Percentiles rank a stretch among this genome's conserved stretches.
phyloP scores from a whole-genome alignment of 1,140 invertebrate species.

The Penaeus chinensis region DNA sequence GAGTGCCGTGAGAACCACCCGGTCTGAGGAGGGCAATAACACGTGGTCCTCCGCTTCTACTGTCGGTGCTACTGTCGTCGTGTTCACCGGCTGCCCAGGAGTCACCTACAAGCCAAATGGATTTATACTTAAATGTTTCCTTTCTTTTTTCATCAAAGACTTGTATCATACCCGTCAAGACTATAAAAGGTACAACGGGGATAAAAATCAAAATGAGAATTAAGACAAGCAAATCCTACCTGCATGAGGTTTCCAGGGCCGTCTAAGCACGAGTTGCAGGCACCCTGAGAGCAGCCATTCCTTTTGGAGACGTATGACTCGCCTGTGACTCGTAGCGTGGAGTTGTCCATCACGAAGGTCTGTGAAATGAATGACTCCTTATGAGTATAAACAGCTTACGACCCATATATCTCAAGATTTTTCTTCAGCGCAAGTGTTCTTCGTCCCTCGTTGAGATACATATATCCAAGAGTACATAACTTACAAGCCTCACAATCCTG shows the following conservation, averaged over 20 bases:
- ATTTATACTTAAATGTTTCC: background rate
- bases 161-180: no score
- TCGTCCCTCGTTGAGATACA: no score
- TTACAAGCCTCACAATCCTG: no score
- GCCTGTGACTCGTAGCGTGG: conserved; percentile 4
- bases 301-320: background rate
- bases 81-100: conserved; percentile 20
- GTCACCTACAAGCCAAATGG: background rate
- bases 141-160: background rate
- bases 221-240: background rate
- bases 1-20: conserved; percentile 65
- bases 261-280: conserved; percentile 27
- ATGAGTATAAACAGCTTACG: no score
- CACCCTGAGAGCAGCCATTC: conserved; percentile 2
- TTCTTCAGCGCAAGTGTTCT: no score
- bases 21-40: conserved; percentile 60
- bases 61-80: background rate
- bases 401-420: no score
- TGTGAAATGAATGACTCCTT: background rate
- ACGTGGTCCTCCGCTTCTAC: conserved; percentile 28
- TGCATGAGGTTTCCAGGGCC: background rate
- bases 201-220: background rate
- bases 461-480: no score
- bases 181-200: no score
- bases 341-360: conserved; percentile 33